Evolutionary conservation across 2,797 vertebrate species (phyloP), one percentile per base, ranked within the genome.

Genomic region (Hydrolagus colliei): DNA sequence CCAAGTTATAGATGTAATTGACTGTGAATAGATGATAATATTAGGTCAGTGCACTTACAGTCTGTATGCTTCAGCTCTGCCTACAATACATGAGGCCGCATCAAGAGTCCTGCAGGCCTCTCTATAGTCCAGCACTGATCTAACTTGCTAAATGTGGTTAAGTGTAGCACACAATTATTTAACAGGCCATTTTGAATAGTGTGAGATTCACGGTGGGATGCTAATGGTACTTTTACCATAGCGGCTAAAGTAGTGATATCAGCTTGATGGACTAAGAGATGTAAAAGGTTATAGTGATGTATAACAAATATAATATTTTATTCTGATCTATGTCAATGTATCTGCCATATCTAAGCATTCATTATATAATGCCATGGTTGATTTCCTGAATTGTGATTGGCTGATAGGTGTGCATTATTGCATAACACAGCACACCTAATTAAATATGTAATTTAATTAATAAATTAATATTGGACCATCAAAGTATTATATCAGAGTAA

Each of bases 381-480:
- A 84, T 68, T 84, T 84, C 79, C 79, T 84, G 79, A 84, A 84
- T 68, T 84, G 79, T 84, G 79, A 84, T 84, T 84, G 79, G 79
- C 79, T 84, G 65, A 18, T 84, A 16, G 79, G 79, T 84, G 79
- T 84, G 79, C 71, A 71, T 84, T 84, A 84, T 71, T 84, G 79
- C 79, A 84, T 84, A 71, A 84, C 79, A 84, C 32, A 67, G 32
- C 79, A 84, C 79, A 84, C 79, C 79, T 84, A 71, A 84, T 84
- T 84, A 84, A 84, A 41, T 84, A 71, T 84, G 79, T 84, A 84
- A 84, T 84, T 84, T 84, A 84, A 84, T 84, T 84, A 84, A 84
- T 84, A 84, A 84, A 84, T 84, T 84, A 84, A 84, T 84, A 84
- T 84, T 84, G 79, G 79, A 84, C 79, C 32, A 84, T 84, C 79